Conservation (phyloP, 1,140 invertebrate genomes). For the Sitodiplosis mosellana region DNA sequence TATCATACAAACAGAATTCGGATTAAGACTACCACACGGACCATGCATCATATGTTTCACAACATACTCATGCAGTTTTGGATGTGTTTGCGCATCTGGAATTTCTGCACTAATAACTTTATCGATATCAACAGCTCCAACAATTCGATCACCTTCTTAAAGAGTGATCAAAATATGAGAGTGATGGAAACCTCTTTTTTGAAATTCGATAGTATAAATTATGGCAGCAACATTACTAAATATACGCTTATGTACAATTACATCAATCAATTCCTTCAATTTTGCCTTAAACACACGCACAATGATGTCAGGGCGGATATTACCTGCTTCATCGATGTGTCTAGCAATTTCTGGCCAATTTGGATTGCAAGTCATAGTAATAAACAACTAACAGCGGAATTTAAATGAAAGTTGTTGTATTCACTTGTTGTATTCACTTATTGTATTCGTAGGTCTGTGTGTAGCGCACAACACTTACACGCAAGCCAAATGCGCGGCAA, state of each 20-base stretch:
- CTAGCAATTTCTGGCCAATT: slow-evolving; percentile 24
- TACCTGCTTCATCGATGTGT: slow-evolving; percentile 15
- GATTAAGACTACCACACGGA: slow-evolving; percentile 29
- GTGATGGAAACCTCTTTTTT: not conserved
- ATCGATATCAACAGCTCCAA: slow-evolving; percentile 25
- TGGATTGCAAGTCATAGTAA: no score
- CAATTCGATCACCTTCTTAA: not conserved
- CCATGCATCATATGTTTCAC: slow-evolving; percentile 32
- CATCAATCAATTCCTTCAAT: slow-evolving; percentile 25
- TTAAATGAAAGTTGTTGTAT: no score
- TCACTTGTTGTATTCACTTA: no score
- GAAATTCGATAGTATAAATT: slow-evolving; percentile 27
- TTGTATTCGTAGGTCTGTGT: no score
- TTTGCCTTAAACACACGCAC: slow-evolving; percentile 30
- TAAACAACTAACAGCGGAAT: no score
- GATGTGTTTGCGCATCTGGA: slow-evolving; percentile 26
- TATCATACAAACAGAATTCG: no score
- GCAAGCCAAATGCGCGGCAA: no score
- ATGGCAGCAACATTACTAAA: slow-evolving; percentile 20
- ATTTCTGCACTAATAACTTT: slow-evolving; percentile 32
- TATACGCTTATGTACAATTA: slow-evolving; percentile 20
- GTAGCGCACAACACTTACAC: no score
- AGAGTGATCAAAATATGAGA: not conserved
- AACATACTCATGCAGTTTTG: slow-evolving; percentile 22
- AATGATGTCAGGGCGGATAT: slow-evolving; percentile 18